Evolutionary conservation across 2,888 invertebrate species (phyloP).

Genomic region (Chymomyza amoena): DNA sequence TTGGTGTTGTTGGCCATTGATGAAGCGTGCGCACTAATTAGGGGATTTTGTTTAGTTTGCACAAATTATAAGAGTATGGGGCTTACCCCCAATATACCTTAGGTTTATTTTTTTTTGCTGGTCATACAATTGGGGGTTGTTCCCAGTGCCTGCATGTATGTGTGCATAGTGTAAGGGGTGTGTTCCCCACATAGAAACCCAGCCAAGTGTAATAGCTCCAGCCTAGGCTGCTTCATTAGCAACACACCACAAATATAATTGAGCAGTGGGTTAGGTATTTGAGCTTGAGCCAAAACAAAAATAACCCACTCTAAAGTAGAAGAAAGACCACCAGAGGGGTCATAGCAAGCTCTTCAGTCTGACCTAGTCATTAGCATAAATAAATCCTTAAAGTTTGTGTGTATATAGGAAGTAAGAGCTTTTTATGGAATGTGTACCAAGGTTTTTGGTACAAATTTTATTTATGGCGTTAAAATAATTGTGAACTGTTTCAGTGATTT

Average conservation of each 20-base stretch:
- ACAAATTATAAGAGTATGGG: background rate
- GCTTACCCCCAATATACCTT: background rate
- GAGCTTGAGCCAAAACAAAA: background rate
- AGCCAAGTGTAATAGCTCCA: conserved; percentile 48
- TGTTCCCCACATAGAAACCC: conserved; percentile 40
- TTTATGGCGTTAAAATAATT: too few species aligned
- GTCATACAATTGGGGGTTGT: conserved; percentile 3
- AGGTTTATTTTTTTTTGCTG: background rate
- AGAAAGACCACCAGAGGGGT: background rate
- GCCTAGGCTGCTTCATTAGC: conserved; percentile 49
- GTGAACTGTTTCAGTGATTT: too few species aligned
- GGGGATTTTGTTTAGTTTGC: conserved; percentile 55
- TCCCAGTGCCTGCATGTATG: background rate
- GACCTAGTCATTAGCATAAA: background rate
- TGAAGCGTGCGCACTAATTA: conserved; percentile 53
- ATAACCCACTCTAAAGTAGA: background rate
- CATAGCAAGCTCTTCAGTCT: background rate
- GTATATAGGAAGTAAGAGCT: background rate
- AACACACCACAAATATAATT: background rate
- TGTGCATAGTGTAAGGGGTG: conserved; percentile 15
- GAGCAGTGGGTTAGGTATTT: background rate
- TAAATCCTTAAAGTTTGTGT: background rate
- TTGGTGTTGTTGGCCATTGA: conserved; percentile 19
- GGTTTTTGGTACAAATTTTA: background rate
- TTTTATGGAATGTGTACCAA: too few species aligned